Percentiles rank a stretch among this genome's conserved stretches.
Evolutionary conservation across 2,888 invertebrate species (phyloP).

Genomic region (Aromia moschata): DNA sequence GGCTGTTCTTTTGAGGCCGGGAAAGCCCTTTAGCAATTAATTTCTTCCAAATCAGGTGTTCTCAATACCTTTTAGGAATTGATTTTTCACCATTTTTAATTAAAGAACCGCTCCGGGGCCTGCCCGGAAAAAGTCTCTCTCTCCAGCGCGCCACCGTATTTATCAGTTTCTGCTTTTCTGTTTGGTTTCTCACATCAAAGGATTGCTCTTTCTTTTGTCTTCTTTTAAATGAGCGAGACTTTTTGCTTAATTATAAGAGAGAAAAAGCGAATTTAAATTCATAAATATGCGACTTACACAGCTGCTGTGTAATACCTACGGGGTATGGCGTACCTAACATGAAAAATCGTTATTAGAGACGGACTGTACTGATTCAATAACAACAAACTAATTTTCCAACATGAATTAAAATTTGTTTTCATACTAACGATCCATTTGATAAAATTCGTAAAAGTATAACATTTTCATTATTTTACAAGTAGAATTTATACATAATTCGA

Average conservation of each 20-base stretch:
- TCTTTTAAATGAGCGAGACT: constrained; percentile 47
- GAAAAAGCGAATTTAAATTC: constrained; percentile 38
- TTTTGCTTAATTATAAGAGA: constrained; percentile 44
- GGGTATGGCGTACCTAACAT: too few species aligned
- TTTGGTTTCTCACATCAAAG: constrained; percentile 53
- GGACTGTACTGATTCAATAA: too few species aligned
- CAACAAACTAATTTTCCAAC: too few species aligned
- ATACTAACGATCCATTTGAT: too few species aligned
- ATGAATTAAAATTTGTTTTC: too few species aligned
- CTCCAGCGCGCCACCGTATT: constrained; percentile 43
- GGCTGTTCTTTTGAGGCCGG: constrained; percentile 40
- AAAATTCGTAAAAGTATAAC: too few species aligned
- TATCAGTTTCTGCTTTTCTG: constrained; percentile 53
- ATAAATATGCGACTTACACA: constrained; percentile 28
- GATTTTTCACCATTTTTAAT: constrained; percentile 57
- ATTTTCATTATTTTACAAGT: too few species aligned
- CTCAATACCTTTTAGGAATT: constrained; percentile 56
- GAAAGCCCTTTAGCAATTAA: constrained; percentile 53
- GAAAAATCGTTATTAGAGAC: too few species aligned
- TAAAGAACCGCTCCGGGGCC: constrained; percentile 49
- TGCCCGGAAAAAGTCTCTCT: constrained; percentile 26
- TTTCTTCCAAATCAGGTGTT: constrained; percentile 58
- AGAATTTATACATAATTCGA: too few species aligned
- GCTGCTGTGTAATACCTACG: too few species aligned
- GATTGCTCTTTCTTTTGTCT: constrained; percentile 54